Evolutionary conservation across 1,140 invertebrate genomes (phyloP).

Genomic region (Leptonema lineaticorne): DNA sequence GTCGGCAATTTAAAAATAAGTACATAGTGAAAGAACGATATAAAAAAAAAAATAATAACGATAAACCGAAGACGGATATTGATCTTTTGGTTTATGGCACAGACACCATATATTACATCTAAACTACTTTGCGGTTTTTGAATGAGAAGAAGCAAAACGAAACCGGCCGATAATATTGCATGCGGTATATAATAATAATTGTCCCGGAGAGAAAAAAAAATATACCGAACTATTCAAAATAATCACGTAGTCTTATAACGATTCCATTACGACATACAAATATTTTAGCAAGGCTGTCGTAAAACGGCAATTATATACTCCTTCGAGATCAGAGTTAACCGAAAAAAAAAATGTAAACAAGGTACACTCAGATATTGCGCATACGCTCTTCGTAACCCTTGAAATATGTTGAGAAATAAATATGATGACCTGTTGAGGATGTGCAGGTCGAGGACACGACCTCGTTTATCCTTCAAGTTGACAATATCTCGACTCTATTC

Average conservation of each 20-base stretch:
- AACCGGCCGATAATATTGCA: slow-evolving; percentile 12
- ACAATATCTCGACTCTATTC: not conserved
- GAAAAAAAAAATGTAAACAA: no score
- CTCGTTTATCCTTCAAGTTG: slow-evolving; percentile 1
- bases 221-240: not conserved
- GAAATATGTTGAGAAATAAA: slow-evolving; percentile 15
- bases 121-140: slow-evolving; percentile 33
- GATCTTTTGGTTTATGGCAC: slow-evolving; percentile 3
- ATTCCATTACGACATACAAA: not conserved
- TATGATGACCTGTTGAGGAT: slow-evolving; percentile 1
- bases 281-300: not conserved
- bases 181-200: not conserved
- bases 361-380: no score
- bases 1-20: not conserved
- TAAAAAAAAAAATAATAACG: no score
- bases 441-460: slow-evolving; percentile 22
- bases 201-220: not conserved
- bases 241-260: no score
- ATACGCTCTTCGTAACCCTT: no score
- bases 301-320: not conserved
- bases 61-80: slow-evolving; percentile 28
- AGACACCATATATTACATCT: slow-evolving; percentile 39
- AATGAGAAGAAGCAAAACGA: not conserved
- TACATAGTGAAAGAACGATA: no score
- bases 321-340: no score